Conservation (phyloP, 1,140 invertebrate species). For the Nomia melanderi region DNA sequence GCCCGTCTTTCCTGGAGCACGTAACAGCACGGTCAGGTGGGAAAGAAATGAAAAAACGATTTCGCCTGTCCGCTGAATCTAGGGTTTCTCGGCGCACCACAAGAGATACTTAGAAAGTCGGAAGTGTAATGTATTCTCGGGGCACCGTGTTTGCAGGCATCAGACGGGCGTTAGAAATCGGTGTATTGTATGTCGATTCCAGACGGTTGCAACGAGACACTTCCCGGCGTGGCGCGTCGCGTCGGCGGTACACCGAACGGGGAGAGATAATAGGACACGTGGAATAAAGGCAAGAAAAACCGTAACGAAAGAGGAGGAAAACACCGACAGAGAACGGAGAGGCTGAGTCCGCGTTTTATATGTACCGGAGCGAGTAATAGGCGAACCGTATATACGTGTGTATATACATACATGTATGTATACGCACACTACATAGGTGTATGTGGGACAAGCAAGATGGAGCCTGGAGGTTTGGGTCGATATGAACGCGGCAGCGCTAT, state of each 20-base stretch:
- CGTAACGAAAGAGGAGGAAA: conserved; percentile 11
- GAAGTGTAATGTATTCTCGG: conserved; percentile 48
- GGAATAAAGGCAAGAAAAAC: background rate
- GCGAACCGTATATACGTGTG: background rate
- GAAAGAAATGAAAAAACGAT: conserved; percentile 19
- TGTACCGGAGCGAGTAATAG: background rate
- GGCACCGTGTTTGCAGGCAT: conserved; percentile 23
- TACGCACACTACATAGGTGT: conserved; percentile 40
- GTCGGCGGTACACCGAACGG: conserved; percentile 7
- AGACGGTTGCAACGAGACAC: conserved; percentile 48
- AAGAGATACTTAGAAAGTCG: conserved; percentile 48
- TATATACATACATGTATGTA: conserved; percentile 36
- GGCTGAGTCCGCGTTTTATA: conserved; percentile 4
- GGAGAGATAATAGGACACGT: conserved; percentile 2
- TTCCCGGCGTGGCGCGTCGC: background rate
- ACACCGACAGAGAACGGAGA: conserved; percentile 22
- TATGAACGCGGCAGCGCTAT: conserved; percentile 77
- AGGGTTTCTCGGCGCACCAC: conserved; percentile 41
- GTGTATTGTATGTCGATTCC: conserved; percentile 50
- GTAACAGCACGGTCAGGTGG: background rate
- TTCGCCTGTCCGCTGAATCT: conserved; percentile 10
- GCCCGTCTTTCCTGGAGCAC: background rate
- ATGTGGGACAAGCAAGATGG: conserved; percentile 78
- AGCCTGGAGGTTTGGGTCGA: conserved; percentile 73
- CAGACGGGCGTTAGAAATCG: conserved; percentile 32